Percentiles rank a stretch among this genome's conserved stretches.
Conservation (phyloP, 2,797 vertebrate species). For the Cynodonichthys magdalenae region DNA sequence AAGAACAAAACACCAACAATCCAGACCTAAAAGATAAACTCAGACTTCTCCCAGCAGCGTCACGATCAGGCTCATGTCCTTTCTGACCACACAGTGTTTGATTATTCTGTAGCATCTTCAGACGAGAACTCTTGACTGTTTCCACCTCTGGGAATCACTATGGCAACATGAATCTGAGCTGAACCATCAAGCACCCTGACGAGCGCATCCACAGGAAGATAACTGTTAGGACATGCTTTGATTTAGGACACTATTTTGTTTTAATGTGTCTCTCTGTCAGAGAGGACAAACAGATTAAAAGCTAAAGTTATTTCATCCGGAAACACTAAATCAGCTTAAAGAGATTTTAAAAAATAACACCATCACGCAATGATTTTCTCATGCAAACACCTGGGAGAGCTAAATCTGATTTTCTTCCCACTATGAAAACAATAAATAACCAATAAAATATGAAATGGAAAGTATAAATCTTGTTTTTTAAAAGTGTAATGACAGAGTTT, state of each 20-base stretch:
- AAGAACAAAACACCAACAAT: too few relatives aligned
- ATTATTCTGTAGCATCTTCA: background rate
- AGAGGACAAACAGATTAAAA: background rate
- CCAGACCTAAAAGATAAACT: background rate
- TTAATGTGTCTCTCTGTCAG: too few relatives aligned
- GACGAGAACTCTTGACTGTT: background rate
- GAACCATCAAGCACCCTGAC: background rate
- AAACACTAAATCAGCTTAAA: background rate
- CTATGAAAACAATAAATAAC: too few relatives aligned
- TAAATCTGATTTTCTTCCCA: background rate
- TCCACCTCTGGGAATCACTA: slow-evolving; percentile 12
- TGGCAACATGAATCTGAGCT: slow-evolving; percentile 9
- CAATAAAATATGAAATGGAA: background rate
- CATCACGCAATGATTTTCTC: too few relatives aligned
- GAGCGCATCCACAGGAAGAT: background rate
- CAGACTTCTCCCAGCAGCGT: background rate
- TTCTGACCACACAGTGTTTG: background rate
- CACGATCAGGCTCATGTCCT: background rate
- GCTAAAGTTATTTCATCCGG: background rate
- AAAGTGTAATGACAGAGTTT: background rate
- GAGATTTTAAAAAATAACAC: background rate
- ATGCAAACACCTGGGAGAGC: background rate
- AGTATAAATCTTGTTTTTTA: background rate
- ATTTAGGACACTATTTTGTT: background rate
- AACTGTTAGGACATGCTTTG: background rate